These are phyloP conservation scores for Drosophila baimaii DNA, from an alignment of 1,140 invertebrate species.

Conservation along the genomic window DNA sequence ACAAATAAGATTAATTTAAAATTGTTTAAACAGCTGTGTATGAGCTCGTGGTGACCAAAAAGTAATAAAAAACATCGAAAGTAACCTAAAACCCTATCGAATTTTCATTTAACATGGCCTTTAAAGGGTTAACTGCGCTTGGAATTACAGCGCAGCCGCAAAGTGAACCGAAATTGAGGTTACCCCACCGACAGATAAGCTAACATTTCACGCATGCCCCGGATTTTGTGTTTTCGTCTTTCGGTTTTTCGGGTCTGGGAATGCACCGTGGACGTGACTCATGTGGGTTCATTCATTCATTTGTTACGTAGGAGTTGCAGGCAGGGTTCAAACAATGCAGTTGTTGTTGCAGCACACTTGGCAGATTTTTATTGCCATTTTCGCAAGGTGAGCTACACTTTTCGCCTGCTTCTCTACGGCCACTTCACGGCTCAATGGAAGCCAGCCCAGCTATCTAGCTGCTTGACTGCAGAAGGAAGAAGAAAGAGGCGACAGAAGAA, in stretches of 20 bases:
- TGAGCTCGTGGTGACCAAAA: not conserved
- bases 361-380: constrained; percentile 22
- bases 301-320: constrained; percentile 34
- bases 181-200: constrained; percentile 71
- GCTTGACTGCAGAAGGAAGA: constrained; percentile 18
- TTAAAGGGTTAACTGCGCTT: constrained; percentile 40
- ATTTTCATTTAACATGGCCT: not conserved
- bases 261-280: constrained; percentile 61
- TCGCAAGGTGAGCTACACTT: constrained; percentile 42
- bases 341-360: constrained; percentile 32
- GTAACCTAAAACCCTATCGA: not conserved
- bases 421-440: constrained; percentile 39
- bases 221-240: constrained; percentile 5
- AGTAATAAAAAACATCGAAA: not conserved
- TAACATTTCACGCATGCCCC: constrained; percentile 65
- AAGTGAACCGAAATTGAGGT: constrained; percentile 78
- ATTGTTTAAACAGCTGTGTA: no score
- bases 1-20: no score
- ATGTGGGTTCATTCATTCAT: constrained; percentile 66
- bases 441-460: not conserved
- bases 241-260: constrained; percentile 21
- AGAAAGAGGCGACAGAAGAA: constrained; percentile 54
- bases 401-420: not conserved
- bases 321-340: constrained; percentile 30
- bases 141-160: constrained; percentile 70